Evolutionary conservation across 30 jellyfish, hydroid and myxozoan species (phyloP).

Genomic region (Hydra vulgaris): DNA sequence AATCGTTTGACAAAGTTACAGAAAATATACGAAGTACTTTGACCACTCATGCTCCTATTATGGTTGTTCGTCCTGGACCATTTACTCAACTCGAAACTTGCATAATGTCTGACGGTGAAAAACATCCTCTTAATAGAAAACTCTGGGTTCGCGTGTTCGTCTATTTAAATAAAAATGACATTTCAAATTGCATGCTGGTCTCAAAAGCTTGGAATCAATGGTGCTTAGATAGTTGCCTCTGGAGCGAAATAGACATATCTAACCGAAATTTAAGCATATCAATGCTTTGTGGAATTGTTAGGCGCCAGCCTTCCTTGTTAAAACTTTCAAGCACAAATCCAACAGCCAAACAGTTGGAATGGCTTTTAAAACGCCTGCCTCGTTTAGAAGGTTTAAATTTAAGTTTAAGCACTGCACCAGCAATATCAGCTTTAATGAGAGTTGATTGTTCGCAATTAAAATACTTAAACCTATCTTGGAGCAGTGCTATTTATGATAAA

Average conservation of each 20-base stretch:
- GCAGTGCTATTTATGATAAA: slow-evolving; percentile 61
- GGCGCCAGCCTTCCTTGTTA: slow-evolving; percentile 69
- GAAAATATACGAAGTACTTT: background rate
- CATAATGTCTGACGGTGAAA: background rate
- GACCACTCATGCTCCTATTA: background rate
- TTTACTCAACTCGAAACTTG: slow-evolving; percentile 5
- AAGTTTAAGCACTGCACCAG: slow-evolving; percentile 48
- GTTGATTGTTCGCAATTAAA: slow-evolving; percentile 46
- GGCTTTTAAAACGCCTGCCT: slow-evolving; percentile 74
- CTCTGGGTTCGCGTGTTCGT: slow-evolving; percentile 63
- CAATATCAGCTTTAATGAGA: slow-evolving; percentile 50
- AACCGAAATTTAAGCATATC: slow-evolving; percentile 23
- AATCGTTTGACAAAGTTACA: background rate
- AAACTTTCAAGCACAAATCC: slow-evolving; percentile 44
- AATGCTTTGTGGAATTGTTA: slow-evolving; percentile 55
- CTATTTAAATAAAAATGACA: slow-evolving; percentile 38
- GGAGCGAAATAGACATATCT: slow-evolving; percentile 44
- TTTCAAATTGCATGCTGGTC: slow-evolving; percentile 72
- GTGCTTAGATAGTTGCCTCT: slow-evolving; percentile 39
- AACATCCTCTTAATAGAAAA: slow-evolving; percentile 10
- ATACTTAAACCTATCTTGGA: slow-evolving; percentile 56
- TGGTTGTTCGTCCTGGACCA: slow-evolving; percentile 31
- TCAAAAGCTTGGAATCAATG: slow-evolving; percentile 92
- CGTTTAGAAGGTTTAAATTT: slow-evolving; percentile 34
- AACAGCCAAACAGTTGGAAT: slow-evolving; percentile 47